Conservation (phyloP, 2,888 invertebrate species). For the Dryocosmus kuriphilus region DNA sequence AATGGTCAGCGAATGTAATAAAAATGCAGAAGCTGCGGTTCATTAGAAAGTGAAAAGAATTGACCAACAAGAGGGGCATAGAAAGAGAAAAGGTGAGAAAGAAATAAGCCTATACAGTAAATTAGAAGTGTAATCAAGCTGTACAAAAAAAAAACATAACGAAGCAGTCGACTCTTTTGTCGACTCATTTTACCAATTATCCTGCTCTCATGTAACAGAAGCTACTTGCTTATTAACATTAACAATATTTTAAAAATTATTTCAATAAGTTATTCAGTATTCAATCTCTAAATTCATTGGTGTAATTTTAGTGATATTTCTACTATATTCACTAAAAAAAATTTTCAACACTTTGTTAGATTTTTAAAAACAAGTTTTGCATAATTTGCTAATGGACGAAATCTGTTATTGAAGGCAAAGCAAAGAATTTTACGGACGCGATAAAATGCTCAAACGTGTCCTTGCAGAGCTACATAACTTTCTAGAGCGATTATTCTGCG, state of each 20-base stretch:
- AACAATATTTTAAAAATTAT: neutral
- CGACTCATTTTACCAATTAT: neutral
- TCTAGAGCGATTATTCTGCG: neutral
- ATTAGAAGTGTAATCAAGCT: neutral
- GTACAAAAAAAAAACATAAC: no score
- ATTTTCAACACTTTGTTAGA: no score
- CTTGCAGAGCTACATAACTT: conserved; percentile 16
- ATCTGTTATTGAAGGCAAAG: conserved; percentile 1
- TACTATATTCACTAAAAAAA: no score
- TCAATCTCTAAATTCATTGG: neutral
- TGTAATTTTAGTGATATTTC: no score
- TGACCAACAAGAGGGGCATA: conserved; percentile 12
- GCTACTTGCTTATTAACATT: no score
- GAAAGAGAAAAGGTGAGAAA: neutral
- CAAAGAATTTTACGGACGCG: conserved; percentile 26
- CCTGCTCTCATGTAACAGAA: neutral
- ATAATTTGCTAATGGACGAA: neutral
- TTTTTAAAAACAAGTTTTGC: neutral
- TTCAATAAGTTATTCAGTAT: neutral
- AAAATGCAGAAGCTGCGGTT: neutral
- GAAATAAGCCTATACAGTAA: no score
- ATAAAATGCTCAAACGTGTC: conserved; percentile 27
- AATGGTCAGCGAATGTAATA: neutral
- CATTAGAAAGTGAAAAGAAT: conserved; percentile 23
- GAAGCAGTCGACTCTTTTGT: neutral